Evolutionary conservation across 2,888 invertebrate species (phyloP).

Genomic region (Spodoptera littoralis): DNA sequence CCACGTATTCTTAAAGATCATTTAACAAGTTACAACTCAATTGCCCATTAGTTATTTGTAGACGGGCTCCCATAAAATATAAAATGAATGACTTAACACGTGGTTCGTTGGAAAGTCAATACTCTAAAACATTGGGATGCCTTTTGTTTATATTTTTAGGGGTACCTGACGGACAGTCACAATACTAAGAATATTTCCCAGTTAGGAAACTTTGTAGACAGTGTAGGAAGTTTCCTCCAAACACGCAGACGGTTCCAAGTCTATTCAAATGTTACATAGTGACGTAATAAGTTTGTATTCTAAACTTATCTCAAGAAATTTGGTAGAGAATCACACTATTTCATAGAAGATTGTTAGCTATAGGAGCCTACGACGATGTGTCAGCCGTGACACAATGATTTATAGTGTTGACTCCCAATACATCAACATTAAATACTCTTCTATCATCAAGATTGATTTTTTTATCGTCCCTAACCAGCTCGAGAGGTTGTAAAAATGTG

Average conservation of each 20-base stretch:
- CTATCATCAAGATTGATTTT: slow-evolving; percentile 41
- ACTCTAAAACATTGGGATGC: too few relatives aligned
- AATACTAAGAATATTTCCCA: slow-evolving; percentile 19
- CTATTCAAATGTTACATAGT: slow-evolving; percentile 2
- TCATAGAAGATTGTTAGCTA: slow-evolving; percentile 7
- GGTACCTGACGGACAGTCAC: too few relatives aligned
- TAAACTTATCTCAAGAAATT: background rate
- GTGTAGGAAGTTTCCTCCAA: slow-evolving; percentile 5
- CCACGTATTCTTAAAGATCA: too few relatives aligned
- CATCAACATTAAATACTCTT: slow-evolving; percentile 18
- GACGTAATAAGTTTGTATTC: background rate
- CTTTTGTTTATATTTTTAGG: too few relatives aligned
- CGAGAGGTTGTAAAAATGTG: slow-evolving; percentile 44
- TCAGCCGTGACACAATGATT: slow-evolving; percentile 36
- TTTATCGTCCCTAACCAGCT: slow-evolving; percentile 43
- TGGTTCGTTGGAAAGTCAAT: too few relatives aligned
- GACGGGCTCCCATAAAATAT: too few relatives aligned
- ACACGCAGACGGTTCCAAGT: slow-evolving; percentile 8
- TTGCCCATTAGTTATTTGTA: too few relatives aligned
- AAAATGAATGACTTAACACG: too few relatives aligned
- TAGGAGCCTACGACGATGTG: slow-evolving; percentile 6
- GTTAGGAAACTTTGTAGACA: slow-evolving; percentile 22
- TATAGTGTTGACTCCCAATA: slow-evolving; percentile 32
- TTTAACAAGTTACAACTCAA: too few relatives aligned
- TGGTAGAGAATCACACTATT: slow-evolving; percentile 2